Evolutionary conservation across 2,113 vertebrate species (phyloP).

Genomic region (Esox niger): DNA sequence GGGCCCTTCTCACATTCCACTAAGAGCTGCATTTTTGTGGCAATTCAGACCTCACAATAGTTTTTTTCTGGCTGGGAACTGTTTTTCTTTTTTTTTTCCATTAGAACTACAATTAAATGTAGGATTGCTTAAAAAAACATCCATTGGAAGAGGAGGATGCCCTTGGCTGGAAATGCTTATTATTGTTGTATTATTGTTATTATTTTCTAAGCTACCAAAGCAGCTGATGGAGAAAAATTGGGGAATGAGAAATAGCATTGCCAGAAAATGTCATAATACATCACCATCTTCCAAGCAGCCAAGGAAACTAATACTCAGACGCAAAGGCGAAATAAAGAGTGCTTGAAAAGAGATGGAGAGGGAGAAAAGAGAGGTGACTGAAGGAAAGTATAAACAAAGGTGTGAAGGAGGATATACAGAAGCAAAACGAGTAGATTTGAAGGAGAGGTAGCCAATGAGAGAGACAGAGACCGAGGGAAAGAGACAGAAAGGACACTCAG

Average conservation of each 20-base stretch:
- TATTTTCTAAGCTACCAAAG: slow-evolving; percentile 42
- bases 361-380: slow-evolving; percentile 16
- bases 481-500: too few relatives aligned
- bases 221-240: slow-evolving; percentile 39
- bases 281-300: slow-evolving; percentile 44
- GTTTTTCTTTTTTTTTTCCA: too few relatives aligned
- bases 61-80: too few relatives aligned
- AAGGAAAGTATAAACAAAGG: not conserved
- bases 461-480: not conserved
- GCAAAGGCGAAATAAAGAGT: slow-evolving; percentile 34
- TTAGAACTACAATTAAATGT: too few relatives aligned
- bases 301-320: slow-evolving; percentile 48
- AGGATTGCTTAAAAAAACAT: slow-evolving; percentile 28
- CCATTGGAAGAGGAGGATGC: slow-evolving; percentile 42
- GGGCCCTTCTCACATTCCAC: not conserved
- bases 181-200: slow-evolving; percentile 49
- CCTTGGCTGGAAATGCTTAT: slow-evolving; percentile 50
- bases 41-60: not conserved
- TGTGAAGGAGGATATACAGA: not conserved
- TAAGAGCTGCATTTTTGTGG: not conserved
- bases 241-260: slow-evolving; percentile 44
- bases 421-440: not conserved
- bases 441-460: not conserved
- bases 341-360: slow-evolving; percentile 32
- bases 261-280: slow-evolving; percentile 60